These are phyloP conservation scores for Probaryconus sp. DNA, from an alignment of 1,140 invertebrate species.

Conservation along the genomic window DNA sequence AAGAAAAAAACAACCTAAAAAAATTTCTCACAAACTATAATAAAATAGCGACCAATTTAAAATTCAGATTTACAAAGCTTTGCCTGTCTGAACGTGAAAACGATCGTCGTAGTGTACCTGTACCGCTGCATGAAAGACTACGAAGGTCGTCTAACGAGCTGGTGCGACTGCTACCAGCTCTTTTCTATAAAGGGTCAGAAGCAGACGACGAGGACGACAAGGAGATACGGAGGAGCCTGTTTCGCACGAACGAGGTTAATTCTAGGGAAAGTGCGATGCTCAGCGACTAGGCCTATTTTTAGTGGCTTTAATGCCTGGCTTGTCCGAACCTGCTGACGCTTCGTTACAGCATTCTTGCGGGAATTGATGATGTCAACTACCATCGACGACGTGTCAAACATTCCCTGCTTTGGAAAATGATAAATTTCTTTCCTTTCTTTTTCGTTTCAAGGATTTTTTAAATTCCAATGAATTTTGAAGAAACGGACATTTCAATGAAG, in stretches of 20 bases:
- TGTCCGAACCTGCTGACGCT: conserved; percentile 3
- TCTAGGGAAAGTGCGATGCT: conserved; percentile 52
- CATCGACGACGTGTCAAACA: background rate
- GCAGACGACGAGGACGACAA: conserved; percentile 62
- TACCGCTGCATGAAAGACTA: conserved; percentile 25
- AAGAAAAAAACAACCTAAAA: no score
- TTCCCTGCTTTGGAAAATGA: conserved; percentile 4
- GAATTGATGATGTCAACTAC: background rate
- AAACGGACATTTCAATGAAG: no score
- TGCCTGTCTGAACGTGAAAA: conserved; percentile 40
- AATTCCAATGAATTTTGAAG: no score
- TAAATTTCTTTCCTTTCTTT: conserved; percentile 1
- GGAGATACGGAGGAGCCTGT: conserved; percentile 54
- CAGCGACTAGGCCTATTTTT: conserved; percentile 46
- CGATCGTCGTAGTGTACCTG: conserved; percentile 37
- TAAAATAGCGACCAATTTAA: conserved; percentile 24
- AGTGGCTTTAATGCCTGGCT: conserved; percentile 23
- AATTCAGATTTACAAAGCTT: conserved; percentile 37
- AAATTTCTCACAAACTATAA: background rate
- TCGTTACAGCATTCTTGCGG: conserved; percentile 16
- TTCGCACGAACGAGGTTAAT: conserved; percentile 54
- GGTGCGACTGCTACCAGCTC: conserved; percentile 19
- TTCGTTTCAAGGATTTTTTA: no score
- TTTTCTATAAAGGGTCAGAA: conserved; percentile 61
- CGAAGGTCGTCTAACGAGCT: conserved; percentile 57